Conservation (phyloP, 2,888 invertebrate genomes). For the Alloplasta piceator region DNA sequence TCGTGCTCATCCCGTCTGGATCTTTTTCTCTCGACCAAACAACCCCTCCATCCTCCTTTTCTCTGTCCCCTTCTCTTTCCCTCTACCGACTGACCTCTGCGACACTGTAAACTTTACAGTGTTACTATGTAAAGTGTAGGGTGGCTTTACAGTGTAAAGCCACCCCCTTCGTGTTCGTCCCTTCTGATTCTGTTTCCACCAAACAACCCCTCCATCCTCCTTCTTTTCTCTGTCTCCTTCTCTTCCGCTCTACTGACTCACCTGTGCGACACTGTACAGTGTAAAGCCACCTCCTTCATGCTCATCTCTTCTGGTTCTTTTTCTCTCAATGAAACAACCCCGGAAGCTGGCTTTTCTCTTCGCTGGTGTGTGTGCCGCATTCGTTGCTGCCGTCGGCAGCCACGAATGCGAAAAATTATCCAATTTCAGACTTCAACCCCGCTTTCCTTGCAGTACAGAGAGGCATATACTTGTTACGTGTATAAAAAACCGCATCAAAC, state of each 20-base stretch:
- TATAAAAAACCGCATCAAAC: constrained; percentile 17
- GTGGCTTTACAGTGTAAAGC: no score
- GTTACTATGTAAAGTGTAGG: no score
- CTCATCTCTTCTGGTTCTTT: constrained; percentile 13
- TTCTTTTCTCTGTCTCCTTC: constrained; percentile 42
- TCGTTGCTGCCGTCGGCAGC: constrained; percentile 29
- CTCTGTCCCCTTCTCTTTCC: constrained; percentile 45
- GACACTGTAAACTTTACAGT: constrained; percentile 28
- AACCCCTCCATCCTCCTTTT: constrained; percentile 14
- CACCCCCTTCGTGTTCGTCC: constrained; percentile 30
- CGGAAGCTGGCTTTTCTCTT: constrained; percentile 25
- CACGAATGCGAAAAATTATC: constrained; percentile 66
- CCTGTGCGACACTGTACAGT: constrained; percentile 12
- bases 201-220: constrained; percentile 1
- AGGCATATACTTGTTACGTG: constrained; percentile 42
- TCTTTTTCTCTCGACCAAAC: constrained; percentile 3
- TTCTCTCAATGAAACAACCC: neutral
- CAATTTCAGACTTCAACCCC: constrained; percentile 56
- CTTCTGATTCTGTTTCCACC: neutral
- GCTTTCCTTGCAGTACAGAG: constrained; percentile 19
- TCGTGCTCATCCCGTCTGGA: constrained; percentile 8
- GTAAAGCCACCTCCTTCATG: no score
- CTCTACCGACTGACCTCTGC: neutral
- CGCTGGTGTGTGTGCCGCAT: neutral
- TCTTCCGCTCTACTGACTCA: constrained; percentile 23